Evolutionary conservation across 2,888 invertebrate species (phyloP), one percentile per base, ranked within the genome.

Genomic region (Zelleria hepariella): DNA sequence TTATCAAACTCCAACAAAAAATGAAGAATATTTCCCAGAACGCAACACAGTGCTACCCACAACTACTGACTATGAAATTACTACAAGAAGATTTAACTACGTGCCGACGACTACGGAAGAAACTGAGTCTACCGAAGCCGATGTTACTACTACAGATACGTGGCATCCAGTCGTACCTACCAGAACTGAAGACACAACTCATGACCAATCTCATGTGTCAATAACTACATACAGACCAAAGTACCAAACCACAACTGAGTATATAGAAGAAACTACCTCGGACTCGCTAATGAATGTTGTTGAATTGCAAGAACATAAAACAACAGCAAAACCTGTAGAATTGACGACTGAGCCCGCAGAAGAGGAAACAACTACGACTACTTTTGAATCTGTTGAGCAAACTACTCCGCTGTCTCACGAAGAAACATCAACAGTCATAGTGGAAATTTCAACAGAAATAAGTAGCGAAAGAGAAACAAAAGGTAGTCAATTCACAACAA

Each of bases 191-290:
- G 62, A 68, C 1, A 76, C 79, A 27, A 76, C 76, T 6, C 64
- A 73, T 27, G 65, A 76, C 61, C 77, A 85, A 54, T n/a, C n/a
- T n/a, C n/a, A n/a, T n/a, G 70, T 62, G 23, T 75, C 78, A 47
- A 71, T 87, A 21, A 88, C 88, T n/a, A 88, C 88, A 15, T 87
- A 88, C 26, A 75, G 87, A 63, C 87, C 89, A 58, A 74, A 69
- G 64, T 86, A 79, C 65, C 64, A 71, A 23, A 78, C 84, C 5
- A 78, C 81, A 20, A 77, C 75, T n/a, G 79, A 72, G 51, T 55
- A 69, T 24, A 56, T 58, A 25, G 77, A 79, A 60, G 82, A 85
- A 67, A 73, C 71, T 3, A 81, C 85, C 0, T 80, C 80, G 42
- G 62, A 42, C 10, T 15, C 15, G 32, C 15, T 15, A 42, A 15